phyloP scores from a whole-genome alignment of 2,797 vertebrate species.

The Sebastes itinus region DNA sequence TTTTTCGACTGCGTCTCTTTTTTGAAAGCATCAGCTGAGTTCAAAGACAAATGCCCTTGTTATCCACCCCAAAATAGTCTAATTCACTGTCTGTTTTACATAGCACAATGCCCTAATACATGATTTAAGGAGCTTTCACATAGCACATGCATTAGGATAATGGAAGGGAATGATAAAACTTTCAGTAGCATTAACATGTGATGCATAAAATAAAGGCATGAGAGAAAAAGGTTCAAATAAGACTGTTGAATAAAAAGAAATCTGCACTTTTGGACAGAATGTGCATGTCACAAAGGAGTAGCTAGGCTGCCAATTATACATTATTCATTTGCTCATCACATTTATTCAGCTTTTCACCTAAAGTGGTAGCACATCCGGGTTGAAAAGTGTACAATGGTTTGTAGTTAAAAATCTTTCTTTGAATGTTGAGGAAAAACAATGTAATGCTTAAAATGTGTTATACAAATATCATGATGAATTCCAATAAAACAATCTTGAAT shows the following conservation, averaged over 20 bases:
- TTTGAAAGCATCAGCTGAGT: slow-evolving; percentile 27
- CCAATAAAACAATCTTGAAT: background rate
- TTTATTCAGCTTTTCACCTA: slow-evolving; percentile 54
- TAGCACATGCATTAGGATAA: slow-evolving; percentile 83
- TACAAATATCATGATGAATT: background rate
- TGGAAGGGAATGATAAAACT: slow-evolving; percentile 80
- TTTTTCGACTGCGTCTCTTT: slow-evolving; percentile 17
- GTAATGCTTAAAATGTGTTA: background rate
- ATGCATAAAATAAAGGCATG: slow-evolving; percentile 81
- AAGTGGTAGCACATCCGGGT: slow-evolving; percentile 5
- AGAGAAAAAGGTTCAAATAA: slow-evolving; percentile 68
- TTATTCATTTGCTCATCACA: slow-evolving; percentile 77
- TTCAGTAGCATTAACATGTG: slow-evolving; percentile 85
- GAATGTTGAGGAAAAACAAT: background rate
- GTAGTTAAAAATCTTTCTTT: slow-evolving; percentile 3
- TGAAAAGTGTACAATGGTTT: slow-evolving; percentile 13
- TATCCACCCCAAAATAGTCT: slow-evolving; percentile 59
- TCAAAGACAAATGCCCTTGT: slow-evolving; percentile 62
- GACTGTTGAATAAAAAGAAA: slow-evolving; percentile 57
- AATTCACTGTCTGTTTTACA: slow-evolving; percentile 78
- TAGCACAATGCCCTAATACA: slow-evolving; percentile 81
- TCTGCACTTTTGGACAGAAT: slow-evolving; percentile 54
- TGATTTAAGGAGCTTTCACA: slow-evolving; percentile 80
- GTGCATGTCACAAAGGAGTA: slow-evolving; percentile 66
- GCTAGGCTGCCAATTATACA: slow-evolving; percentile 51